phyloP scores from a whole-genome alignment of 2,113 vertebrate genomes.

The Neogale vison region DNA sequence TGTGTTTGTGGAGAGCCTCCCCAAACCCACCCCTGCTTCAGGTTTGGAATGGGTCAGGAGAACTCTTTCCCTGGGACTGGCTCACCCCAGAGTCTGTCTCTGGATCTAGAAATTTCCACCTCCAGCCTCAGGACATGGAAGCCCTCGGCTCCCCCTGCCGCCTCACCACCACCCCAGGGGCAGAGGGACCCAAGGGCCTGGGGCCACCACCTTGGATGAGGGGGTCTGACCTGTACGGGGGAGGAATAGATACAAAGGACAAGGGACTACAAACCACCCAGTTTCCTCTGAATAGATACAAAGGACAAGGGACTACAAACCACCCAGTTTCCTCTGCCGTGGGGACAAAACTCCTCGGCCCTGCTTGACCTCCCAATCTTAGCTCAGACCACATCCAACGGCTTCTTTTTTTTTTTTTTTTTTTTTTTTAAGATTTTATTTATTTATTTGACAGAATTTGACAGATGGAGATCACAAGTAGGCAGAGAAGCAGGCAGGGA shows the following conservation, averaged over 20 bases:
- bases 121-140: neutral
- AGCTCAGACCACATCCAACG: neutral
- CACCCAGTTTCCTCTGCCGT: neutral
- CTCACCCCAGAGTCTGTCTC: neutral
- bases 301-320: neutral
- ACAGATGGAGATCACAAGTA: no score
- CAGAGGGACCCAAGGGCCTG: neutral
- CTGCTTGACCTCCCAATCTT: neutral
- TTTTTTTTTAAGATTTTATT: neutral
- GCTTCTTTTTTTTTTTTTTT: neutral
- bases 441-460: no score
- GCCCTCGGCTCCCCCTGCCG: no score
- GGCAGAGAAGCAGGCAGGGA: no score
- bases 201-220: neutral
- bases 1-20: accelerated
- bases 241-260: neutral
- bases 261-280: neutral
- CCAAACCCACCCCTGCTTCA: neutral
- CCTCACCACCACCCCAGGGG: no score
- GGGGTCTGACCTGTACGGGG: neutral
- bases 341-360: neutral
- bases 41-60: accelerated
- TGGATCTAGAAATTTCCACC: neutral
- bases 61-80: neutral
- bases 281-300: neutral